Evolutionary conservation across 2,888 invertebrate genomes (phyloP).

Genomic region (Gortyna flavago): DNA sequence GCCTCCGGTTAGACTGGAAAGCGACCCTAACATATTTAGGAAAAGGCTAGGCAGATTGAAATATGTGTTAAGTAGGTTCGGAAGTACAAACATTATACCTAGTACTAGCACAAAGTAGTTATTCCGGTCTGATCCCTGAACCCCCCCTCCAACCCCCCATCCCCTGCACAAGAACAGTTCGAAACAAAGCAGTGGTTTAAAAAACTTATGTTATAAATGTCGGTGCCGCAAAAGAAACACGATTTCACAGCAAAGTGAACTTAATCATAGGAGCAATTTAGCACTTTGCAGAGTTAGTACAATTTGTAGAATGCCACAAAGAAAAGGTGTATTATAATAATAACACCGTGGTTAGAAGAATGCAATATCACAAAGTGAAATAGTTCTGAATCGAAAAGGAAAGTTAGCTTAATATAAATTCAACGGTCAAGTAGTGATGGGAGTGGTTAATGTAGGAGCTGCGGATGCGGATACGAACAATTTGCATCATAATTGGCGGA

Average conservation of each 20-base stretch:
- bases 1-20: neutral
- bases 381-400: slow-evolving; percentile 49
- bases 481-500: slow-evolving; percentile 34
- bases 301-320: slow-evolving; percentile 35
- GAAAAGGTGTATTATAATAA: slow-evolving; percentile 47
- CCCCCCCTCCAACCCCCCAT: no score
- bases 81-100: neutral
- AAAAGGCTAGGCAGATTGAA: no score
- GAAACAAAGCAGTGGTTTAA: neutral
- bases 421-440: slow-evolving; percentile 56
- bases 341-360: slow-evolving; percentile 43
- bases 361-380: slow-evolving; percentile 45
- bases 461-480: slow-evolving; percentile 35
- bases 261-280: slow-evolving; percentile 54
- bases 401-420: slow-evolving; percentile 61
- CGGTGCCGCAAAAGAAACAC: slow-evolving; percentile 29
- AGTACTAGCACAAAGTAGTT: neutral
- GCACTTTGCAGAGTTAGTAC: slow-evolving; percentile 40
- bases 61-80: no score
- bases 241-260: slow-evolving; percentile 47
- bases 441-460: slow-evolving; percentile 6
- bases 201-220: slow-evolving; percentile 1
- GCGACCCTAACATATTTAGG: neutral
- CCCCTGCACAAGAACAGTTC: neutral
- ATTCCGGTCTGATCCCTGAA: no score